Base-by-base conservation (phyloP, 2,113 vertebrate species). In the Coptodon bakossiorum region DNA sequence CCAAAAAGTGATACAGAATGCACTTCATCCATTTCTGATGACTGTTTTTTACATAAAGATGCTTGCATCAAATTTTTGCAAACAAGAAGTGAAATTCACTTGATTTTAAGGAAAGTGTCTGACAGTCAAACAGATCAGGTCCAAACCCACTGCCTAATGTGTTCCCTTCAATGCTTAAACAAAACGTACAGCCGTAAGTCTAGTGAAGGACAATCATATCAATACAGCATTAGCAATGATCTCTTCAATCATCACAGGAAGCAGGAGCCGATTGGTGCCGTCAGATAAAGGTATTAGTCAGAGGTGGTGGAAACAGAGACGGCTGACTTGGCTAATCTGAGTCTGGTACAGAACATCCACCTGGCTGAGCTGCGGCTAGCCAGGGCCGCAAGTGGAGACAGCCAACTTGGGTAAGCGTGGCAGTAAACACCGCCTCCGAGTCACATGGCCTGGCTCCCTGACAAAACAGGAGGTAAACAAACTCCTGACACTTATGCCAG, bases 311-410 rank as follows among this genome's bases (percentile, higher is more conserved):
- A 84, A 87, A 90, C 71, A 11, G 85, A 91, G 92, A 92, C 57
- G 91, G 91, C 90, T 94, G 90, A 94, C 91, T 90, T 48, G 27
- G 85, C 89, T 95, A 95, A 95, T 95, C 95, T 88, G 81, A 78
- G 48, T 89, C 79, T 57, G 90, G 93, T 89, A 95, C 90, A 95
- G 94, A 91, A 93, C 93, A 91, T 95, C 93, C 93, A 90, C 92
- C 89, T 85, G 91, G 87, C 93, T 95, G 88, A 94, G 92, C 93
- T 45, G 86, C 3, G 53, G 85, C 83, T 31, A 43, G 88, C 88
- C 80, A 8, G 68, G 6, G 50, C 78, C 1, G 9, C 40, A 17
- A 57, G 73, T 57, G 45, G 80, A 84, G 86, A 43, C 52, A 5
- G 79, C 38, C 29, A 6, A 56, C 90, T 48, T 6, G 13, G 59